Conservation (phyloP, 2,888 invertebrate genomes). For the Epirrita christyi region DNA sequence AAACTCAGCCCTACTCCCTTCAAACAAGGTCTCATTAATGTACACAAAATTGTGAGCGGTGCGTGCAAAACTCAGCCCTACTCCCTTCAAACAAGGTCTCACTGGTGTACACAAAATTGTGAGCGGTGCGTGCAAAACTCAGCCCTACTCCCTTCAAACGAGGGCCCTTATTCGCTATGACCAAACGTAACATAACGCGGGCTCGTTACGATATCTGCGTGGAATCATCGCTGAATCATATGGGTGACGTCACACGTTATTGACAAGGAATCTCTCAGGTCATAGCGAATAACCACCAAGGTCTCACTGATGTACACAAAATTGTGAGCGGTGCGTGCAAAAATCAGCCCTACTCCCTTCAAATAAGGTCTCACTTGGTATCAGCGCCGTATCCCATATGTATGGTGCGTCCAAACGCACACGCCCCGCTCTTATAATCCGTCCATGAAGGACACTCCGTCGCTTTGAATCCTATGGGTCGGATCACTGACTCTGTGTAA, state of each 20-base stretch:
- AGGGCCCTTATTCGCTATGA: too few relatives aligned
- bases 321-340: too few relatives aligned
- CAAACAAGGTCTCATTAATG: not conserved
- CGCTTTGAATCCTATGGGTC: conserved; percentile 76
- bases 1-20: not conserved
- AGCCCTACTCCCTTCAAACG: not conserved
- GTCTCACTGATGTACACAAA: not conserved
- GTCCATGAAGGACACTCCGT: conserved; percentile 77
- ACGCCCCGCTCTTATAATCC: conserved; percentile 71
- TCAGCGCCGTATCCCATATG: conserved; percentile 82
- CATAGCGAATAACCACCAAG: too few relatives aligned
- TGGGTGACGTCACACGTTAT: too few relatives aligned
- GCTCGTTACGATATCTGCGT: too few relatives aligned
- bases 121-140: not conserved
- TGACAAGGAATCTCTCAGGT: too few relatives aligned
- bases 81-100: not conserved
- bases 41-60: too few relatives aligned
- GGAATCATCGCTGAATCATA: too few relatives aligned
- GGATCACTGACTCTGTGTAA: conserved; percentile 84
- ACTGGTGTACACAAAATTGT: not conserved
- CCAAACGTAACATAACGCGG: too few relatives aligned
- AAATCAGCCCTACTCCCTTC: not conserved
- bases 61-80: too few relatives aligned
- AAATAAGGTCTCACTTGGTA: conserved; percentile 63
- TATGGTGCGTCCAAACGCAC: conserved; percentile 55